phyloP scores from a whole-genome alignment of 35 echinoderm and acorn worm genomes.

The Apostichopus japonicus region DNA sequence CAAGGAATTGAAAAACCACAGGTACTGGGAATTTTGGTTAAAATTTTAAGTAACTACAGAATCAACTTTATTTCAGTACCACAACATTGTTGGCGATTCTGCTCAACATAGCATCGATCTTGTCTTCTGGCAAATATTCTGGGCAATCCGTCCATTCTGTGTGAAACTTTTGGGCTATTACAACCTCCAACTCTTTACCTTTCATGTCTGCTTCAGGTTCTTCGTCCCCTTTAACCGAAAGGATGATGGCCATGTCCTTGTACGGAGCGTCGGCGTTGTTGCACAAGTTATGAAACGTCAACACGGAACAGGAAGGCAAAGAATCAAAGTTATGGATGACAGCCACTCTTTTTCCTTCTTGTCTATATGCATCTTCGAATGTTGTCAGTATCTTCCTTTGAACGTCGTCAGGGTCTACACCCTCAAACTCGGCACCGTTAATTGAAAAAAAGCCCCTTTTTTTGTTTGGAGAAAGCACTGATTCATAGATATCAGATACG shows the following conservation, averaged over 20 bases:
- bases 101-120: slow-evolving; percentile 72
- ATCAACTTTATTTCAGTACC: slow-evolving; percentile 35
- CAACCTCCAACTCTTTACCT: neutral
- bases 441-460: neutral
- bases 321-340: slow-evolving; percentile 61
- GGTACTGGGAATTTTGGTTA: too few species aligned
- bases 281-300: slow-evolving; percentile 76
- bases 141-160: slow-evolving; percentile 59
- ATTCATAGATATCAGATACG: neutral
- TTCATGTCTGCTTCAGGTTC: neutral
- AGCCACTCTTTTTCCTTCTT: slow-evolving; percentile 41
- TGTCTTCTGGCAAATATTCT: slow-evolving; percentile 54
- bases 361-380: neutral
- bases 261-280: slow-evolving; percentile 75
- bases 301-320: slow-evolving; percentile 69
- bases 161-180: slow-evolving; percentile 36
- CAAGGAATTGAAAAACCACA: too few species aligned
- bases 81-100: slow-evolving; percentile 76
- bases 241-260: slow-evolving; percentile 61
- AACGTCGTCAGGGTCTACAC: neutral
- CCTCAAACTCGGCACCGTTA: neutral
- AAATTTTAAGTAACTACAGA: neutral
- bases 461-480: slow-evolving; percentile 26
- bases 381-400: neutral
- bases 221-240: slow-evolving; percentile 48